These are phyloP conservation scores for Ctenoplectra terminalis DNA, from an alignment of 1,140 invertebrate species.

Conservation along the genomic window DNA sequence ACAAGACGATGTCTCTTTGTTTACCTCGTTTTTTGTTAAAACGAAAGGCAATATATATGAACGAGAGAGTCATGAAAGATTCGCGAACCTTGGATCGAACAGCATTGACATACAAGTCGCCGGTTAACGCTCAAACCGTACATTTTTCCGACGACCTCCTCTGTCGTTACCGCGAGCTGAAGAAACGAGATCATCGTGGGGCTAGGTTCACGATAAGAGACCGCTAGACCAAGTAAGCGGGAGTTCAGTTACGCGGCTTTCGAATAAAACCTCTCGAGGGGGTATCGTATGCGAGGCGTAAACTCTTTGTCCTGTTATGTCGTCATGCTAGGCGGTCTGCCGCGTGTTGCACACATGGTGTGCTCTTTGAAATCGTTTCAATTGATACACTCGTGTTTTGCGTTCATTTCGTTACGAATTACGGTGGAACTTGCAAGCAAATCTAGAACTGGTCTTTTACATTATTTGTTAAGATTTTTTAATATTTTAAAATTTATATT, in stretches of 20 bases:
- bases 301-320: conserved; percentile 81
- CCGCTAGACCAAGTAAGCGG: conserved; percentile 64
- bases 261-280: conserved; percentile 66
- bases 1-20: too few relatives aligned
- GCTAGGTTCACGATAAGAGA: conserved; percentile 20
- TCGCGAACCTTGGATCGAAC: too few relatives aligned
- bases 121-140: background rate
- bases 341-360: conserved; percentile 37
- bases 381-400: background rate
- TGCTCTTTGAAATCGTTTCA: conserved; percentile 21
- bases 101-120: too few relatives aligned
- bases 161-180: background rate
- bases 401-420: background rate
- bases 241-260: conserved; percentile 69
- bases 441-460: too few relatives aligned
- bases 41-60: too few relatives aligned
- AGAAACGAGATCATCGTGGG: conserved; percentile 34
- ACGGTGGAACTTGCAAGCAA: too few relatives aligned
- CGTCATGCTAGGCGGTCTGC: conserved; percentile 73
- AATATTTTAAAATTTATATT: too few relatives aligned
- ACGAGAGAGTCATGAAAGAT: too few relatives aligned
- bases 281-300: conserved; percentile 79
- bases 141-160: background rate
- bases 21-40: too few relatives aligned
- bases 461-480: too few relatives aligned